Evolutionary conservation across 2,797 vertebrate genomes (phyloP), one percentile per base, ranked within the genome.

Genomic region (Tokudaia muenninki): DNA sequence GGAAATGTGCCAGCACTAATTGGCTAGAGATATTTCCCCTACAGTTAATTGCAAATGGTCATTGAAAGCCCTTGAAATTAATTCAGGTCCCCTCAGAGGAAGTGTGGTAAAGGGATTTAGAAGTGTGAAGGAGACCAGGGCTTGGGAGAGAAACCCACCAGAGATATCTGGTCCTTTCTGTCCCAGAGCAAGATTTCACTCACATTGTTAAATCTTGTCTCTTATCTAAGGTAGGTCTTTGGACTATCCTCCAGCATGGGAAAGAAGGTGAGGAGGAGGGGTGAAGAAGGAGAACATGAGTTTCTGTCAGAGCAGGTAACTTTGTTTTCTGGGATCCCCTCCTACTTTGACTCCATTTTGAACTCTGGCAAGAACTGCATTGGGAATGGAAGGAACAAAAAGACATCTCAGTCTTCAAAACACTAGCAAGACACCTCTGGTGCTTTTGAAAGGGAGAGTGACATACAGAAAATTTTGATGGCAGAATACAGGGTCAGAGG

Each of bases 51-150:
- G 96, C 86, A 98, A 98, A 98, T 72, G 97, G 95, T 75, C 96
- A 80, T 92, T 97, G 95, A 97, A 95, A 98, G 97, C 86, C 98
- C 97, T 98, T 98, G 95, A 97, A 97, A 98, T 97, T 87, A 96
- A 95, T 96, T 98, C 86, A 74, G 2, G 87, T 94, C 95, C 91
- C n/a, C 96, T 98, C 93, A 82, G 95, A 97, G 84, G 44, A 97
- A 96, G 96, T 97, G 84, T 91, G 96, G 96, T 98, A 94, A 98
- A 98, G 14, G 97, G 97, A 98, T 98, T 98, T 98, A 91, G 84
- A 92, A 98, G 96, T 95, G 97, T 97, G 98, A 98, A 98, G 97
- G 97, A 97, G 90, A 94, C 81, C 37, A 50, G 24, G 81, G 59
- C 84, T 79, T 41, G 14, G 67, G 61, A 87, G 94, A 26, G 61